Evolutionary conservation across 2,888 invertebrate species (phyloP).

Genomic region (Hypselothyrea guttata): DNA sequence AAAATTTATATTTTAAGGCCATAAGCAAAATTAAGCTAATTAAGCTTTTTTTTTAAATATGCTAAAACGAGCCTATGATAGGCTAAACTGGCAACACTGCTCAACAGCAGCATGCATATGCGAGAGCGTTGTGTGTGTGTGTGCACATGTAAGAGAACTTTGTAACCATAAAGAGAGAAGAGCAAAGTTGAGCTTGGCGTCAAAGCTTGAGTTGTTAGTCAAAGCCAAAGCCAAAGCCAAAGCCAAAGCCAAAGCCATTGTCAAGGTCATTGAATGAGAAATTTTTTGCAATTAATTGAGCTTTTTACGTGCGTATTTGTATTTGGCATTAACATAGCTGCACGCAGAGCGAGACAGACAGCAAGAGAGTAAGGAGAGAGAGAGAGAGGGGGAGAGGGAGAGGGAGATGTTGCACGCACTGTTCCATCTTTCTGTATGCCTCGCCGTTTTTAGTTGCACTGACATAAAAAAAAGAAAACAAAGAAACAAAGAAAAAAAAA

Average conservation of each 20-base stretch:
- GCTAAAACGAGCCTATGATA: too few species aligned
- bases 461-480: too few species aligned
- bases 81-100: too few species aligned
- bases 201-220: conserved; percentile 24
- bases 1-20: too few species aligned
- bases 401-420: too few species aligned
- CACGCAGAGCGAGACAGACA: too few species aligned
- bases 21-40: too few species aligned
- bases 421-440: conserved; percentile 7
- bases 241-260: conserved; percentile 61
- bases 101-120: too few species aligned
- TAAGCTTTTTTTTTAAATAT: too few species aligned
- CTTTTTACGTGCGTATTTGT: conserved; percentile 50
- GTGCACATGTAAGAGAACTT: conserved; percentile 23
- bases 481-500: conserved; percentile 38
- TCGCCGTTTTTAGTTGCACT: conserved; percentile 25
- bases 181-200: not conserved
- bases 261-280: conserved; percentile 76
- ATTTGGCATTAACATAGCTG: conserved; percentile 47
- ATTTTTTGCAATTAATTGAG: conserved; percentile 71
- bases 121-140: too few species aligned
- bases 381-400: too few species aligned
- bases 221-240: conserved; percentile 16
- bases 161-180: conserved; percentile 45
- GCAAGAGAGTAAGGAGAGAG: too few species aligned